phyloP scores from a whole-genome alignment of 1,140 invertebrate genomes.

The Sarcophaga peregrina region DNA sequence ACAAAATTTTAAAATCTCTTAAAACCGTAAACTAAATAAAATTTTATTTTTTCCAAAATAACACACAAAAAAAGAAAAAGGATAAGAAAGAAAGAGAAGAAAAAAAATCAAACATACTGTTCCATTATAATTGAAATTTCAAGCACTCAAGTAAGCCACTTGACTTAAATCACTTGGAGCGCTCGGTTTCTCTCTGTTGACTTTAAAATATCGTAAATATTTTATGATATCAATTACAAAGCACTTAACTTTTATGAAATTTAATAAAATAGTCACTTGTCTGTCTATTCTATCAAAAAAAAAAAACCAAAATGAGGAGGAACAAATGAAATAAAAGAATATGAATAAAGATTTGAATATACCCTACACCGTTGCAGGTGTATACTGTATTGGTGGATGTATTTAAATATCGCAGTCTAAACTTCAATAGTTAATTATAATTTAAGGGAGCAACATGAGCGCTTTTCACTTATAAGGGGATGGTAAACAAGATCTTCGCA shows the following conservation, averaged over 20 bases:
- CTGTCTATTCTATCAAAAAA: not conserved
- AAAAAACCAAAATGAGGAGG: not conserved
- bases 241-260: slow-evolving; percentile 67
- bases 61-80: slow-evolving; percentile 11
- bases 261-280: slow-evolving; percentile 39
- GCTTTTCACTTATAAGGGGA: too few relatives aligned
- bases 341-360: too few relatives aligned
- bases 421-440: too few relatives aligned
- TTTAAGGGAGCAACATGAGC: too few relatives aligned
- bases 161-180: not conserved
- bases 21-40: too few relatives aligned
- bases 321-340: too few relatives aligned
- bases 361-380: too few relatives aligned
- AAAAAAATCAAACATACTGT: slow-evolving; percentile 35
- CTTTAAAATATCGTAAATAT: slow-evolving; percentile 59
- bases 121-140: not conserved
- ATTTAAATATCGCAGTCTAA: too few relatives aligned
- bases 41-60: too few relatives aligned
- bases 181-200: not conserved
- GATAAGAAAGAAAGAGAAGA: slow-evolving; percentile 37
- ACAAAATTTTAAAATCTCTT: too few relatives aligned
- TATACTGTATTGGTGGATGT: too few relatives aligned
- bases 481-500: too few relatives aligned
- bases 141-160: not conserved
- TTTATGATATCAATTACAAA: slow-evolving; percentile 67